These are phyloP conservation scores for Anthrax anthrax DNA, from an alignment of 2,888 invertebrate species.

Conservation along the genomic window DNA sequence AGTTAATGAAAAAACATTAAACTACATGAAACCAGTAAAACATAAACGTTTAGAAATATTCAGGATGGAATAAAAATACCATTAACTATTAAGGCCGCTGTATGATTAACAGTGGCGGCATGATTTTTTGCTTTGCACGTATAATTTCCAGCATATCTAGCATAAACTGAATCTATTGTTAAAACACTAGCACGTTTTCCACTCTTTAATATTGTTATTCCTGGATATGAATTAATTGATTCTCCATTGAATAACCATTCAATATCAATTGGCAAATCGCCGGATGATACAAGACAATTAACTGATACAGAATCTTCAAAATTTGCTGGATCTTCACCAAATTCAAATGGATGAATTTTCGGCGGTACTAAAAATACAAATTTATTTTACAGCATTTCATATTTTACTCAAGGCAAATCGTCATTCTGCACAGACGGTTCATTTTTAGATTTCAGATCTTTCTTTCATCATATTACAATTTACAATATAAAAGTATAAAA, in stretches of 20 bases:
- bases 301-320: slow-evolving; percentile 44
- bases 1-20: too few relatives aligned
- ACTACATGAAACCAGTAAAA: too few relatives aligned
- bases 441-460: too few relatives aligned
- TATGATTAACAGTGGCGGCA: slow-evolving; percentile 43
- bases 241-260: slow-evolving; percentile 43
- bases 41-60: too few relatives aligned
- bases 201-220: slow-evolving; percentile 18
- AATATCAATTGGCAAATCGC: slow-evolving; percentile 58
- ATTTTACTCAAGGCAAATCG: background rate
- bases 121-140: slow-evolving; percentile 46
- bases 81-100: slow-evolving; percentile 46
- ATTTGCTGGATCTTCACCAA: slow-evolving; percentile 47
- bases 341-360: slow-evolving; percentile 54
- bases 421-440: too few relatives aligned
- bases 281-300: slow-evolving; percentile 50
- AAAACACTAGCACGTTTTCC: slow-evolving; percentile 42
- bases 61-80: too few relatives aligned
- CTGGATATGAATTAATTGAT: slow-evolving; percentile 13
- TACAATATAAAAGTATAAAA: too few relatives aligned
- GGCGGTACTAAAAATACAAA: slow-evolving; percentile 45
- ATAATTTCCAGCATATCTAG: slow-evolving; percentile 46
- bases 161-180: slow-evolving; percentile 42
- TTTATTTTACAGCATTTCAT: too few relatives aligned
- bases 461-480: too few relatives aligned